Percentiles rank a stretch among this genome's conserved stretches.
phyloP scores from a whole-genome alignment of 2,888 invertebrate species.

The Leuctra nigra region DNA sequence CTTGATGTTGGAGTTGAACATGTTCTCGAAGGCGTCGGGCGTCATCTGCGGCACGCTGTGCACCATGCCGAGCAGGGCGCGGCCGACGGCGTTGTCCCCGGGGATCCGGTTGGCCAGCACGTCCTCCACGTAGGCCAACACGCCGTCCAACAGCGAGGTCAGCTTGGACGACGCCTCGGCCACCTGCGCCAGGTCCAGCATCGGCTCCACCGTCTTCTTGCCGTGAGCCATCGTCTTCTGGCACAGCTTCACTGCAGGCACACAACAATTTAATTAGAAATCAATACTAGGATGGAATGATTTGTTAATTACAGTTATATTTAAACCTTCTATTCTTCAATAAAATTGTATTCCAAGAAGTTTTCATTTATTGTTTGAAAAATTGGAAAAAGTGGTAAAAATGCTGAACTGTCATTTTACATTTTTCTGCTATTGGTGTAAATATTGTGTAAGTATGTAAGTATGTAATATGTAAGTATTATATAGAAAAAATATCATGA shows the following conservation, averaged over 20 bases:
- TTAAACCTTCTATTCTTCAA: no score
- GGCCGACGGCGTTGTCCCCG: constrained; percentile 82
- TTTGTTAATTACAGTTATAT: no score
- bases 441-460: no score
- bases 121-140: constrained; percentile 84
- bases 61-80: constrained; percentile 83
- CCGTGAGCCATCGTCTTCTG: constrained; percentile 68
- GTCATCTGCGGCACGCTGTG: constrained; percentile 89
- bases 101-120: constrained; percentile 72
- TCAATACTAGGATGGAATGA: no score
- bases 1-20: constrained; percentile 94
- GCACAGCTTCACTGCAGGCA: constrained; percentile 61
- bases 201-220: constrained; percentile 60
- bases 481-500: no score
- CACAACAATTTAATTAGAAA: no score
- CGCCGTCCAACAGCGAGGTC: constrained; percentile 61
- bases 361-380: no score
- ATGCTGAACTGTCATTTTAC: no score
- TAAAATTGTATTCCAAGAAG: no score
- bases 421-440: no score
- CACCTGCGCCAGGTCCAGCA: constrained; percentile 71
- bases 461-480: no score
- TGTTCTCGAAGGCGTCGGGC: constrained; percentile 83
- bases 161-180: constrained; percentile 78
- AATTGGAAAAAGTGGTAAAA: no score